Base-by-base conservation (phyloP, 2,888 invertebrate genomes). In the Tiliacea citrago region DNA sequence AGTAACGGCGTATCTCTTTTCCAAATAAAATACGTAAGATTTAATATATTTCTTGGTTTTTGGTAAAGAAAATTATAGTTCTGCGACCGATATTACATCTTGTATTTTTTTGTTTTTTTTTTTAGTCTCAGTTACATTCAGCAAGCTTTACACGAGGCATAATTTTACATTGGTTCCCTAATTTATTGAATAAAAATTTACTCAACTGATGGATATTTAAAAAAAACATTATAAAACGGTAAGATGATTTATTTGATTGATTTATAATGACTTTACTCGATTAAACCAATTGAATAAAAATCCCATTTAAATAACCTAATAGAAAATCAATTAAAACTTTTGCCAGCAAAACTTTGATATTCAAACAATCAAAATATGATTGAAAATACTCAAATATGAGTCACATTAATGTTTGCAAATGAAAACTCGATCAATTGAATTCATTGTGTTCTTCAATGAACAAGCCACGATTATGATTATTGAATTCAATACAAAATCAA, bases 371-470 rank as follows among this genome's bases (percentile, higher is more conserved):
- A 29, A 57, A 65, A 29, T 61, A 57, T 61, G 5, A 77, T 55
- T 58, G 3, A 12, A 58, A 55, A 29, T 51, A 47, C n/a, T 16
- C 45, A 21, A 61, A 51, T 70, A 65, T 65, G 35, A 66, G 45
- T 67, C 45, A 66, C 51, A 55, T n/a, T 66, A 82, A 65, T 61
- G 13, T 78, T 57, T 62, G 24, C 21, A n/a, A 81, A 75, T 47
- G 81, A 62, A 76, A 49, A 51, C 13, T 42, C n/a, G 7, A 61
- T 47, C 45, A 57, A 66, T 62, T 21, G 29, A 70, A 57, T n/a
- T 51, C 24, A 80, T 62, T 81, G 55, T 77, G 57, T 45, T 35
- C 24, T n/a, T 18, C 45, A 58, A 45, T 80, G 55, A 74, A 73
- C 35, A 80, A 42, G 29, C 42, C 16, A 42, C 42, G 39, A 62